phyloP scores from a whole-genome alignment of 2,113 vertebrate genomes.

The Casuarius casuarius region DNA sequence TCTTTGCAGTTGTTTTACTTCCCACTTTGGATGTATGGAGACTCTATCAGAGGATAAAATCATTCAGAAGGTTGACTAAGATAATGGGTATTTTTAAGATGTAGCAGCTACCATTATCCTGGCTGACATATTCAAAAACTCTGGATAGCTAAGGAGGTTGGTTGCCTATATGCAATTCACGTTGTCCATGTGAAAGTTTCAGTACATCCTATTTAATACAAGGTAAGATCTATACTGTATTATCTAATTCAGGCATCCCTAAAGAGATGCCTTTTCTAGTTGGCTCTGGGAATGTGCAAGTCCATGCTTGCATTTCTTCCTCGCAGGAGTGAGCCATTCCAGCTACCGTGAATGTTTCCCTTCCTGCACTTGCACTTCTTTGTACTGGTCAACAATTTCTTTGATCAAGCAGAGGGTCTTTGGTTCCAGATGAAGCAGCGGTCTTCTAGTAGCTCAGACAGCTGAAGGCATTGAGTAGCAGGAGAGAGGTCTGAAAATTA shows the following conservation, averaged over 20 bases:
- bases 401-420: neutral
- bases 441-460: neutral
- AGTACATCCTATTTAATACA: rapidly evolving
- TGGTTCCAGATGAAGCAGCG: neutral
- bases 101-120: rapidly evolving
- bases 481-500: neutral
- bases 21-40: neutral
- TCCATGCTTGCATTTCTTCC: neutral
- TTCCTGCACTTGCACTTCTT: neutral
- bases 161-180: no score
- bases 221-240: rapidly evolving
- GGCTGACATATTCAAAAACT: neutral
- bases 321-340: neutral
- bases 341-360: neutral
- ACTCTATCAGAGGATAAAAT: neutral
- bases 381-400: neutral
- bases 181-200: rapidly evolving
- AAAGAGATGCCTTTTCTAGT: neutral
- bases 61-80: neutral
- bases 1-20: neutral
- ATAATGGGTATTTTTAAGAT: neutral
- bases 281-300: neutral
- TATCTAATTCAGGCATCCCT: neutral
- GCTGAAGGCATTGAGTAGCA: neutral
- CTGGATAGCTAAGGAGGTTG: neutral